phyloP scores from a whole-genome alignment of 1,140 invertebrate species.

The Habropoda laboriosa region DNA sequence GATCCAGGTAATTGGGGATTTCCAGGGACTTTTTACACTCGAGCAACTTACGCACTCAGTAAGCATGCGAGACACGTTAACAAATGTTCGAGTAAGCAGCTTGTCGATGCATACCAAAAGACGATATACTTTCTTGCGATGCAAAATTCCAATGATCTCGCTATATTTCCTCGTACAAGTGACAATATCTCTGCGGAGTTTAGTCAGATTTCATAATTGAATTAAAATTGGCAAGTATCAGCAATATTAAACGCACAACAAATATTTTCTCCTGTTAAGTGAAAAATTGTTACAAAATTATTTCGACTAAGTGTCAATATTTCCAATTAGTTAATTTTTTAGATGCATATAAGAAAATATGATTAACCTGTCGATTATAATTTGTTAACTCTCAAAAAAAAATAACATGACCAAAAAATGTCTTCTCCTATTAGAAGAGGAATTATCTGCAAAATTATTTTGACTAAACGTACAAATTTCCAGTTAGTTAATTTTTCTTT shows the following conservation, averaged over 20 bases:
- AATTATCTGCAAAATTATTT: neutral
- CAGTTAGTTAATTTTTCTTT: neutral
- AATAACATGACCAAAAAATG: no score
- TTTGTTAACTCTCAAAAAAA: no score
- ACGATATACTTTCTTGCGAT: neutral
- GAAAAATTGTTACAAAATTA: no score
- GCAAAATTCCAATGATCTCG: neutral
- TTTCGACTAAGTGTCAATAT: no score
- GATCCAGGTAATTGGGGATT: slow-evolving; percentile 58
- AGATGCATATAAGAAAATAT: no score
- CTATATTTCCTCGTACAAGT: neutral
- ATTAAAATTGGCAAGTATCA: no score
- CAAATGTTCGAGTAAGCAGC: slow-evolving; percentile 38
- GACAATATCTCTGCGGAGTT: neutral
- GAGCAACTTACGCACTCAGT: slow-evolving; percentile 30
- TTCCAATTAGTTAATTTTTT: no score
- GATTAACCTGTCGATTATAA: no score
- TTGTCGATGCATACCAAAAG: slow-evolving; percentile 6
- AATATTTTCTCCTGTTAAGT: no score
- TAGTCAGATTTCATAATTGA: neutral
- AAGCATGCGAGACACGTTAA: slow-evolving; percentile 44
- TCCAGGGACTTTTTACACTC: slow-evolving; percentile 45
- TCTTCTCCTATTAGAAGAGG: no score
- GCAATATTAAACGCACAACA: no score
- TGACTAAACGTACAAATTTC: neutral